Evolutionary conservation across 2,888 invertebrate genomes (phyloP), one percentile per base, ranked within the genome.

Genomic region (Lucinisca nassula): DNA sequence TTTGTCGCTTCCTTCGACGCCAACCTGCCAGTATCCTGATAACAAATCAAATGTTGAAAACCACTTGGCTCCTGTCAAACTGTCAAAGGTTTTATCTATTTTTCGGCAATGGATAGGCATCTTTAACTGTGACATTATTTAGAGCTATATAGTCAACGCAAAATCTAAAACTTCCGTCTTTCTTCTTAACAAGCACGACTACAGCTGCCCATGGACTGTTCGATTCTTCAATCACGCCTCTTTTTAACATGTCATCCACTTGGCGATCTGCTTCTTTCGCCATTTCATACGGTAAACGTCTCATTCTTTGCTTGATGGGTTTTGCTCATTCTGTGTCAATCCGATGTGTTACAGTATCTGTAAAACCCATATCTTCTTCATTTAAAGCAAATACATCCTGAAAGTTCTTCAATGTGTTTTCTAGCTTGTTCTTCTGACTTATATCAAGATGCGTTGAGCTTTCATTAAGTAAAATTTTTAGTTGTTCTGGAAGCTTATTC

Each of bases 121-220:
- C 79, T 35, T 79, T 79, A 1, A 79, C 79, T 27, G 79, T 70
- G 1, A 38, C 8, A 27, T 79, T 37, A 73, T 79, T 79, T 38
- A 72, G 55, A 6, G 38, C 32, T 35, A 72, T 49, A 21, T 72
- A 79, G 35, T 79, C 72, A 17, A 73, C 72, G 32, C 72, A 79
- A 27, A 55, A 70, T 6, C 79, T 40, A 0, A 51, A 72, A 27
- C 24, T 24, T 0, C 79, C 72, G 35, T 72, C 73, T 30, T 72
- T 45, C 51, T 79, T 73, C 35, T 79, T 79, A 12, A 79, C 79
- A 14, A 79, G 73, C 10, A 55, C 74, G 24, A 81, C 58, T 21
- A 55, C 74, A 30, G 72, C 67, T 12, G 79, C 70, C 79, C 79
- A 79, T 49, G 79, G 79, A 49, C 55, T 79, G n/a, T 79, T 79